phyloP scores from a whole-genome alignment of 2,797 vertebrate genomes.

The Tokudaia tokunoshimensis region DNA sequence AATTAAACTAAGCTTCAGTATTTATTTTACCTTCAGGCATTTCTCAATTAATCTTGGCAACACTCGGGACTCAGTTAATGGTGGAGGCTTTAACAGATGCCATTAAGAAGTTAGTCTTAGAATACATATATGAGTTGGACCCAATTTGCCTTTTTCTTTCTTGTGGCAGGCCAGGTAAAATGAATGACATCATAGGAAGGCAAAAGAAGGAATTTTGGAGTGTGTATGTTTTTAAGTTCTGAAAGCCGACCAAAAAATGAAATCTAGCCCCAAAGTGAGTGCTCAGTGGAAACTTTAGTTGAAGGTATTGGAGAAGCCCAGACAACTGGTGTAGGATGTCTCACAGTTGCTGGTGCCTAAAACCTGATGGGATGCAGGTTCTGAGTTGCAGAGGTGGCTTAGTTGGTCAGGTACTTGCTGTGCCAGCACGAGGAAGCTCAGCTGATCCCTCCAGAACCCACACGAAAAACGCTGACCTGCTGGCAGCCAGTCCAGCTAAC shows the following conservation, averaged over 20 bases:
- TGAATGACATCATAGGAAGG: conserved; percentile 75
- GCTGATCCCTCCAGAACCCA: too few relatives aligned
- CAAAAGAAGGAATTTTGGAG: conserved; percentile 42
- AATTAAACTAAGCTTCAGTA: conserved; percentile 66
- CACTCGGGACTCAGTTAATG: conserved; percentile 69
- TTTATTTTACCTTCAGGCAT: conserved; percentile 83
- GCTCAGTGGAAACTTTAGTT: not conserved
- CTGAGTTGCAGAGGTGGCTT: not conserved
- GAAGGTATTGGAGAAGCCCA: not conserved
- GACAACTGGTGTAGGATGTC: not conserved
- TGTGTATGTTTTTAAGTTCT: conserved; percentile 43
- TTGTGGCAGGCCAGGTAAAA: conserved; percentile 79
- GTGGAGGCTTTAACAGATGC: conserved; percentile 69
- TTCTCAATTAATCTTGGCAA: conserved; percentile 81
- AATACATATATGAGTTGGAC: conserved; percentile 59
- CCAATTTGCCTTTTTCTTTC: conserved; percentile 77
- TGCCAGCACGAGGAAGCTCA: not conserved
- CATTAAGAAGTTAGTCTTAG: conserved; percentile 76
- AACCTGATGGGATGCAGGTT: not conserved
- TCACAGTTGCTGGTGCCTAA: not conserved
- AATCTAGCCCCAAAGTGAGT: conserved; percentile 17
- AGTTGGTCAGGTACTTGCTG: not conserved
- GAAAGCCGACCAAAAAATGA: conserved; percentile 44
- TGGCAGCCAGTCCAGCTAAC: not conserved
- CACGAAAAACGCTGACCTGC: not conserved